Conservation (phyloP, 2,888 invertebrate species). For the Papilio elwesi region DNA sequence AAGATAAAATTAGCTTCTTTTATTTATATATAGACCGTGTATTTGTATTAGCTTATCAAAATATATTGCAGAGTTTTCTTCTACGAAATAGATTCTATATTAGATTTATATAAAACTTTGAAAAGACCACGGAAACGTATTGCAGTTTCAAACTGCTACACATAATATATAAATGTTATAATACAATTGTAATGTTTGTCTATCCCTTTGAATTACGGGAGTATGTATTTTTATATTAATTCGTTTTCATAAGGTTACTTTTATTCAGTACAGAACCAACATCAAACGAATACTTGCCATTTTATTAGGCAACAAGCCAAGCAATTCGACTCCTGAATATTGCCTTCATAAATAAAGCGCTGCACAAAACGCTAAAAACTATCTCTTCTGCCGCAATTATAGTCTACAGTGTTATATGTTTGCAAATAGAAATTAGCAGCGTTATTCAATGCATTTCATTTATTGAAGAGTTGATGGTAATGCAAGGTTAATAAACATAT, state of each 20-base stretch:
- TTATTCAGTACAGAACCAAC: background rate
- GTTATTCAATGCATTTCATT: background rate
- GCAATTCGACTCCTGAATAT: conserved; percentile 24
- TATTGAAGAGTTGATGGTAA: background rate
- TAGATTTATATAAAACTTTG: too few species aligned
- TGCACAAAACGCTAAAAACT: conserved; percentile 8
- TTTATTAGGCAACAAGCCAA: conserved; percentile 33
- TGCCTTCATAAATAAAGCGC: conserved; percentile 11
- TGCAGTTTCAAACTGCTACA: too few species aligned
- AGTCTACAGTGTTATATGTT: conserved; percentile 7
- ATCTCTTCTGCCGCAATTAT: background rate
- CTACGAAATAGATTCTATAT: too few species aligned
- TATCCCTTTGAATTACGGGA: background rate
- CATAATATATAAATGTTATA: too few species aligned
- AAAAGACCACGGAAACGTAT: too few species aligned
- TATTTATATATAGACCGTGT: background rate
- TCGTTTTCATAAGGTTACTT: background rate
- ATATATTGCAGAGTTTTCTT: background rate
- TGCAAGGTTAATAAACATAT: background rate
- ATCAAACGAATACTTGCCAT: conserved; percentile 13
- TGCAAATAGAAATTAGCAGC: background rate
- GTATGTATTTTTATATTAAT: background rate
- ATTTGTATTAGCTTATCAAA: background rate
- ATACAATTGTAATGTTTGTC: background rate
- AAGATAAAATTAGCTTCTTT: background rate